Evolutionary conservation across 2,797 vertebrate species (phyloP), one percentile per base, ranked within the genome.

Genomic region (Rhabdomys pumilio): DNA sequence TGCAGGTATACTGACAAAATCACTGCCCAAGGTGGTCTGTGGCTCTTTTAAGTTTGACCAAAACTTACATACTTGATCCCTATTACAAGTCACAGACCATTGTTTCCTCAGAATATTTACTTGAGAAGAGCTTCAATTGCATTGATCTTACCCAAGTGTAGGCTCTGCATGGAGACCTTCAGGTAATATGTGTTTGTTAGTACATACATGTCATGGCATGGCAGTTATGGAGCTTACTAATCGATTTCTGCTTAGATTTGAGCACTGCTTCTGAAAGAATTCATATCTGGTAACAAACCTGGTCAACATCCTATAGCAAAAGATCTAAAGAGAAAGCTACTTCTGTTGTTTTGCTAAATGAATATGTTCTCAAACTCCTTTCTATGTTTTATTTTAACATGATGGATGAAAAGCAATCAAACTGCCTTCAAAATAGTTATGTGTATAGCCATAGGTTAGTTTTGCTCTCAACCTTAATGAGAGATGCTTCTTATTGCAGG

Each of bases 41-140:
- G 17, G 20, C 38, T 91, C n/a, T 15, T 34, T 50, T 94, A 5
- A 9, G 14, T 61, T 31, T 72, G 4, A 57, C 55, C 65, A 61
- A 90, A 90, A n/a, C 59, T 57, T 22, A 85, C 15, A 84, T 34
- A 55, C 41, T 92, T 89, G 34, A 95, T 96, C 29, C 61, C 65
- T 26, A 76, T 34, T 47, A 4, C 63, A n/a, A 75, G 31, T 44
- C 12, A 20, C 26, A 41, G 20, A 67, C 1, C 7, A 72, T 55
- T 22, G 31, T 89, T 80, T 94, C 63, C 14, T 73, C n/a, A 77
- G 34, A 57, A 8, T 12, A 61, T 83, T 86, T 93, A n/a, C 24
- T 73, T 75, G 85, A 19, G 73, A 83, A 82, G 41, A 50, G 6
- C 31, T 69, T 69, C 44, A 26, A 4, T 26, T 69, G 0, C 7